Conservation (phyloP, 1,140 invertebrate genomes). For the Dendrolimus punctatus region DNA sequence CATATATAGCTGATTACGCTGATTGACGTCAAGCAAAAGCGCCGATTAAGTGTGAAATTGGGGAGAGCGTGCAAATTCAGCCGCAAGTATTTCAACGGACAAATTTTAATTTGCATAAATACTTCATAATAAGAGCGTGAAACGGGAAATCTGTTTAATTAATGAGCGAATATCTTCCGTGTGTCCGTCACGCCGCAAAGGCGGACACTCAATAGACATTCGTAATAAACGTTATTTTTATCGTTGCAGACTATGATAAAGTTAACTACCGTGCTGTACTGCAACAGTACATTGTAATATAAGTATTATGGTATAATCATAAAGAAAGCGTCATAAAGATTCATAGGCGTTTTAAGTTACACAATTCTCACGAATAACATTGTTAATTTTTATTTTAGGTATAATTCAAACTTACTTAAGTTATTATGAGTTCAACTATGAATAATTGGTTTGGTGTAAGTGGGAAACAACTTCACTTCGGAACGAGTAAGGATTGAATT, state of each 20-base stretch:
- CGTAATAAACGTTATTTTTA: constrained; percentile 9
- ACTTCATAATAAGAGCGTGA: constrained; percentile 15
- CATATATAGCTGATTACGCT: too few species aligned
- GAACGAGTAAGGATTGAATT: constrained; percentile 13
- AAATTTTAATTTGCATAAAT: constrained; percentile 19
- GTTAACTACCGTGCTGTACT: constrained; percentile 5
- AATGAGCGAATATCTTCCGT: constrained; percentile 17
- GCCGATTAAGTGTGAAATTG: too few species aligned
- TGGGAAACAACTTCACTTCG: too few species aligned
- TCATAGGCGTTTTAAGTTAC: constrained; percentile 10
- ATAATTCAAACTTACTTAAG: too few species aligned
- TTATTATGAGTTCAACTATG: too few species aligned
- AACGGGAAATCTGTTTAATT: constrained; percentile 25
- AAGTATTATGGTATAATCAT: constrained; percentile 10
- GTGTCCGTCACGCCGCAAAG: constrained; percentile 13
- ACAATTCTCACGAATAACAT: constrained; percentile 14
- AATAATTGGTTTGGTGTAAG: too few species aligned
- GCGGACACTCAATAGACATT: constrained; percentile 4
- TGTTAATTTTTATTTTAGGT: constrained; percentile 6
- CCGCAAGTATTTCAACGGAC: not conserved
- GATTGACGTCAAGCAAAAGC: too few species aligned
- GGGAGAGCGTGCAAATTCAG: too few species aligned
- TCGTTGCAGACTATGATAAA: constrained; percentile 10
- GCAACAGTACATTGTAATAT: not conserved
- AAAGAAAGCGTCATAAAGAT: constrained; percentile 8